A percentile compares a stretch with the other conserved stretches of the same genome.
phyloP scores from a whole-genome alignment of 2,113 vertebrate genomes.

The Lonchura striata region DNA sequence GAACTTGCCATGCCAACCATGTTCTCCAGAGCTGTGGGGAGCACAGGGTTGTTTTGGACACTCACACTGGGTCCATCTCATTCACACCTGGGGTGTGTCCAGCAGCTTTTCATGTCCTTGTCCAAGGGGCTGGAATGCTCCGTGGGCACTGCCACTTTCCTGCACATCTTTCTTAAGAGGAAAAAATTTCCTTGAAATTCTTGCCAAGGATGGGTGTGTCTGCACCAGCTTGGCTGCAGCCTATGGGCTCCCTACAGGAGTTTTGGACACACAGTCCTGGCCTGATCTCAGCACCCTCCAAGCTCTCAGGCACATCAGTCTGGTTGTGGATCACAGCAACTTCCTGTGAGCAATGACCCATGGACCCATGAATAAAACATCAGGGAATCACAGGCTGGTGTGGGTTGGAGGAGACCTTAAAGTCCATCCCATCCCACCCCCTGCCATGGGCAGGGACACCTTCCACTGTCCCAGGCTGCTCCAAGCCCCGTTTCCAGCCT shows the following conservation, averaged over 20 bases:
- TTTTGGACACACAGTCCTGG: neutral
- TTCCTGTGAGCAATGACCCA: neutral
- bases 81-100: neutral
- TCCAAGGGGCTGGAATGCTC: neutral
- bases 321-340: neutral
- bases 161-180: neutral
- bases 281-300: neutral
- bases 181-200: neutral
- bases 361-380: neutral
- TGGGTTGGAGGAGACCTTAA: neutral
- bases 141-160: neutral
- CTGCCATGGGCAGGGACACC: neutral
- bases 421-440: rapidly evolving
- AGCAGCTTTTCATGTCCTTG: neutral
- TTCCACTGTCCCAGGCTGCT: rapidly evolving
- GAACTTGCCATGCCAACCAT: neutral
- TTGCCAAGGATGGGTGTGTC: neutral
- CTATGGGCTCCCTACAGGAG: neutral
- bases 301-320: rapidly evolving
- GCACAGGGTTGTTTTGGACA: neutral
- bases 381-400: neutral
- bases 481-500: neutral
- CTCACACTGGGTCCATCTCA: neutral
- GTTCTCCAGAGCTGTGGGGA: neutral
- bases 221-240: neutral